Percentiles rank a stretch among this genome's conserved stretches.
These are phyloP conservation scores for Protonibea diacanthus DNA, from an alignment of 2,797 vertebrate genomes.

Conservation along the genomic window DNA sequence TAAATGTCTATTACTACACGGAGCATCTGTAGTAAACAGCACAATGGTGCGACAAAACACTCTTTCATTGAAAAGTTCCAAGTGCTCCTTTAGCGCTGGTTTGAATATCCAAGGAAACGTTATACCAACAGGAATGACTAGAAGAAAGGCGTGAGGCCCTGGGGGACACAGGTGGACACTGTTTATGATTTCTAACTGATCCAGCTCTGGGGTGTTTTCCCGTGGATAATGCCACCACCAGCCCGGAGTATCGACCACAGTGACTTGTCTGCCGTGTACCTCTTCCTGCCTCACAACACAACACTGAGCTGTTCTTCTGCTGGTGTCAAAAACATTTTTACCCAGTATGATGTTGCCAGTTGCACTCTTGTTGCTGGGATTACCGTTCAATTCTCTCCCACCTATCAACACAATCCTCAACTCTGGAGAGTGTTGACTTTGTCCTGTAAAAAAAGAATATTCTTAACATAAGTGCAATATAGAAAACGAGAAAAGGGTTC, in stretches of 20 bases:
- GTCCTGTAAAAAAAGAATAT: constrained; percentile 28
- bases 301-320: constrained; percentile 60
- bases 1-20: background rate
- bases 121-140: constrained; percentile 44
- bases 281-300: constrained; percentile 45
- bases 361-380: constrained; percentile 51
- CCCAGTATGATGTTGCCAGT: constrained; percentile 67
- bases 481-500: background rate
- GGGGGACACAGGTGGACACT: constrained; percentile 60
- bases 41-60: constrained; percentile 55
- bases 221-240: constrained; percentile 65
- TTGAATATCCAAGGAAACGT: background rate
- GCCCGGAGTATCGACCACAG: constrained; percentile 69
- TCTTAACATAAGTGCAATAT: background rate
- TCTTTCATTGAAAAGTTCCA: constrained; percentile 33
- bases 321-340: constrained; percentile 53
- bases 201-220: constrained; percentile 61
- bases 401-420: constrained; percentile 67
- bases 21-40: constrained; percentile 41
- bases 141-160: constrained; percentile 63
- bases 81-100: constrained; percentile 49
- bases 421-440: background rate
- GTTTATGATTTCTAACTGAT: constrained; percentile 57
- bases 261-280: constrained; percentile 45
- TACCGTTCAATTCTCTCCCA: constrained; percentile 30